Percentiles rank a stretch among this genome's conserved stretches.
Conservation (phyloP, 2,113 vertebrate genomes). For the Nothoprocta pentlandii region DNA sequence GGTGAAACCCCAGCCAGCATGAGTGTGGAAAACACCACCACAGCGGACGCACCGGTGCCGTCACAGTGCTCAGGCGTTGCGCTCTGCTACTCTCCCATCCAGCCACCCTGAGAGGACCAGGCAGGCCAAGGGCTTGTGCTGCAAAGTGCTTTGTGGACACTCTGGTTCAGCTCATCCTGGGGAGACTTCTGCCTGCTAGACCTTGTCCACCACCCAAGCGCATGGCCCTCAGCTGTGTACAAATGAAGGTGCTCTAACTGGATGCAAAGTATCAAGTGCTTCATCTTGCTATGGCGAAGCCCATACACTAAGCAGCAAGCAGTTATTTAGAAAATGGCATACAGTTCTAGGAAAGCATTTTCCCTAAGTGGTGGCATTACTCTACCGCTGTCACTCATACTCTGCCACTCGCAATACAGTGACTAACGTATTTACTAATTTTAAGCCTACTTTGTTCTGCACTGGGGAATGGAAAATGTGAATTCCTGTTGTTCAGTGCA, state of each 20-base stretch:
- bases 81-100: not conserved
- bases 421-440: conserved; percentile 29
- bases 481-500: not conserved
- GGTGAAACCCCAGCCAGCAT: not conserved
- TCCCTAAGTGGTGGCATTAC: not conserved
- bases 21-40: not conserved
- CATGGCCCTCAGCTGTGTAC: not conserved
- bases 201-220: accelerated
- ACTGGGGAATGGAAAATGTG: conserved; percentile 51
- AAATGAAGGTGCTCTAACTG: not conserved
- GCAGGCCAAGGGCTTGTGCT: accelerated
- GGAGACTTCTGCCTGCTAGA: not conserved
- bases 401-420: not conserved
- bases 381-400: not conserved
- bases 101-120: not conserved
- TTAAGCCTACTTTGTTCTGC: conserved; percentile 25
- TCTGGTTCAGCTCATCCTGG: not conserved
- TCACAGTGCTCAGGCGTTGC: not conserved
- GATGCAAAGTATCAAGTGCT: not conserved
- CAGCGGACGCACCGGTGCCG: accelerated
- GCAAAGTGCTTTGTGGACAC: accelerated
- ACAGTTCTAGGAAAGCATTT: not conserved
- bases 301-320: not conserved
- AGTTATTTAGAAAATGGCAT: not conserved
- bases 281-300: not conserved